Conservation (phyloP, 2,113 vertebrate species). For the Rhombomys opimus region DNA sequence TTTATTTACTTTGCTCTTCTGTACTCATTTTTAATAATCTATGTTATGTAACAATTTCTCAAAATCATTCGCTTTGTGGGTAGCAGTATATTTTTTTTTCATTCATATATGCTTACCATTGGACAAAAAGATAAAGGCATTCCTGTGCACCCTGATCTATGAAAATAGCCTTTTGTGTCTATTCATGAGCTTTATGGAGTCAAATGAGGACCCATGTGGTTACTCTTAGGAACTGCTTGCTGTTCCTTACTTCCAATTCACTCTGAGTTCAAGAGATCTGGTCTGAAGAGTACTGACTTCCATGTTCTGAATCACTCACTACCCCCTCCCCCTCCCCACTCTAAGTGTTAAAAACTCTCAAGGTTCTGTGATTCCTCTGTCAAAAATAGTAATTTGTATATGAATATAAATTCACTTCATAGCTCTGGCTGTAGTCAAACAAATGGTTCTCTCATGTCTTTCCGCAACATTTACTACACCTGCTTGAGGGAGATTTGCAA, state of each 20-base stretch:
- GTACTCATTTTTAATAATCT: neutral
- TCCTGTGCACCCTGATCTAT: neutral
- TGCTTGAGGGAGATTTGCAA: neutral
- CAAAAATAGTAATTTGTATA: neutral
- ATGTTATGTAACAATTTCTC: neutral
- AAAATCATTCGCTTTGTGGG: neutral
- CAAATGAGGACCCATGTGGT: neutral
- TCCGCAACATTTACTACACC: neutral
- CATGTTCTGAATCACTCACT: neutral
- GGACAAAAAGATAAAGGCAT: neutral
- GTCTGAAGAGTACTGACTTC: neutral
- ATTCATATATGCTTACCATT: neutral
- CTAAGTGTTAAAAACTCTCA: neutral
- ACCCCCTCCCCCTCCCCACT: neutral
- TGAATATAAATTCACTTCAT: neutral
- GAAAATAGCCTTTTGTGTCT: neutral
- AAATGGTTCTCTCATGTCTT: slow-evolving; percentile 7
- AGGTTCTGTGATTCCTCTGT: neutral
- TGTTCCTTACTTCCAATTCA: neutral
- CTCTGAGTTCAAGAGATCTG: neutral
- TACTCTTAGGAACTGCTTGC: neutral
- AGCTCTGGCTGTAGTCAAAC: neutral
- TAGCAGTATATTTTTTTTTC: neutral
- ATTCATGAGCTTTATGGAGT: neutral
- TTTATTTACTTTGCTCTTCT: neutral